Evolutionary conservation across 2,113 vertebrate species (phyloP).

Genomic region (Pampusana beccarii): DNA sequence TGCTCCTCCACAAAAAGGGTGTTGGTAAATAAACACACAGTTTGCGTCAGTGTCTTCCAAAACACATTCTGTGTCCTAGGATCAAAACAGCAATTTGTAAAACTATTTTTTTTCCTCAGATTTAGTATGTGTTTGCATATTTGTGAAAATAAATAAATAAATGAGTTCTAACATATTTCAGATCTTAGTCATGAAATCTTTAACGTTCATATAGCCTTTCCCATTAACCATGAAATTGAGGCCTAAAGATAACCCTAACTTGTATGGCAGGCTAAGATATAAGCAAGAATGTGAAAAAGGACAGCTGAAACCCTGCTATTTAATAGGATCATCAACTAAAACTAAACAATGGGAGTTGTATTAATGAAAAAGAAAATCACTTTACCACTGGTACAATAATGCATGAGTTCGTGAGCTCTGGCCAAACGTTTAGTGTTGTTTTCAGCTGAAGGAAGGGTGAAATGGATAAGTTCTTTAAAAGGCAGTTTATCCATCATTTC

Average conservation of each 20-base stretch:
- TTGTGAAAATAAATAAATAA: background rate
- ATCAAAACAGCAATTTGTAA: background rate
- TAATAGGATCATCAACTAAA: background rate
- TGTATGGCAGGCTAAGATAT: background rate
- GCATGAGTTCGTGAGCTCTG: conserved; percentile 83
- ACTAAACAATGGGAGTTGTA: background rate
- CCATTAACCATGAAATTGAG: background rate
- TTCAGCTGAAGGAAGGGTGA: conserved; percentile 59
- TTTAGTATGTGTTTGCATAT: background rate
- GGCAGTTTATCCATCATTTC: conserved; percentile 81
- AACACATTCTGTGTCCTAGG: background rate
- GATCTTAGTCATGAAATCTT: background rate
- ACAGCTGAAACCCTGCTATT: background rate
- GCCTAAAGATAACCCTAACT: background rate
- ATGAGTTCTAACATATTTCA: background rate
- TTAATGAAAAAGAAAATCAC: background rate
- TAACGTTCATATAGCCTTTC: background rate
- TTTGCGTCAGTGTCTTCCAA: background rate
- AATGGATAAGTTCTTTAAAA: conserved; percentile 73
- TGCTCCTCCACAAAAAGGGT: background rate
- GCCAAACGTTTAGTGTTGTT: conserved; percentile 69
- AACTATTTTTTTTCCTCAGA: background rate
- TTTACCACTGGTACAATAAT: conserved; percentile 85
- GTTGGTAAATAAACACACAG: background rate
- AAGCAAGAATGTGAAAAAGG: background rate